Conservation (phyloP, 2,113 vertebrate genomes). For the Spea multiplicata region DNA sequence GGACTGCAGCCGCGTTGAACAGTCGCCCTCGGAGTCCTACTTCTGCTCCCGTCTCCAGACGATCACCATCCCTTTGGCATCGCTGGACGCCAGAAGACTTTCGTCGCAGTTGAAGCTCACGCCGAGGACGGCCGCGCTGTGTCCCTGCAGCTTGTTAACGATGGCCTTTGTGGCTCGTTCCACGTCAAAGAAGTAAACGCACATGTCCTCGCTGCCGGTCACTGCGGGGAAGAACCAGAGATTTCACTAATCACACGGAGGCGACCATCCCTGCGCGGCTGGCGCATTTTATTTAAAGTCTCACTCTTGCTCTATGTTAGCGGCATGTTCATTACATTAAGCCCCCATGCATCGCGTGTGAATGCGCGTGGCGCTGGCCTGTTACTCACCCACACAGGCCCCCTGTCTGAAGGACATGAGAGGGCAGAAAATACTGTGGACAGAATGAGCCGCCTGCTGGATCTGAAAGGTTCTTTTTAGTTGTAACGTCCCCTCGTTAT, state of each 20-base stretch:
- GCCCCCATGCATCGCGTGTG: too few relatives aligned
- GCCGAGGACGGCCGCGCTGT: constrained; percentile 83
- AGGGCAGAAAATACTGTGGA: constrained; percentile 92
- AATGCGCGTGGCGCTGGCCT: too few relatives aligned
- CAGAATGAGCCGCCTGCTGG: constrained; percentile 77
- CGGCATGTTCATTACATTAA: too few relatives aligned
- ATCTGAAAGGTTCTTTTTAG: constrained; percentile 88
- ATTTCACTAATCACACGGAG: background rate
- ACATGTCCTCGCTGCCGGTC: constrained; percentile 89
- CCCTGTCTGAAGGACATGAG: constrained; percentile 95
- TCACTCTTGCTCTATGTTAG: too few relatives aligned
- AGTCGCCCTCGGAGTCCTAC: constrained; percentile 52
- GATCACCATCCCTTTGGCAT: constrained; percentile 90
- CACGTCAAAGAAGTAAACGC: constrained; percentile 92
- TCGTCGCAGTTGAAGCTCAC: constrained; percentile 97
- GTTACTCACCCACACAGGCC: constrained; percentile 83
- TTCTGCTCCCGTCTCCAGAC: constrained; percentile 92
- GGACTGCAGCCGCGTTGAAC: background rate
- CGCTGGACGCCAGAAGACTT: constrained; percentile 88
- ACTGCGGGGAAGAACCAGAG: constrained; percentile 61
- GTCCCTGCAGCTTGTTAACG: constrained; percentile 91
- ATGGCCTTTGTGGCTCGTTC: constrained; percentile 88
- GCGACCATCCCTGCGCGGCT: background rate
- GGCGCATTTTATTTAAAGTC: too few relatives aligned
- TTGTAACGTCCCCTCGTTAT: constrained; percentile 87